phyloP scores from a whole-genome alignment of 1,140 invertebrate species.

The Bombus impatiens region DNA sequence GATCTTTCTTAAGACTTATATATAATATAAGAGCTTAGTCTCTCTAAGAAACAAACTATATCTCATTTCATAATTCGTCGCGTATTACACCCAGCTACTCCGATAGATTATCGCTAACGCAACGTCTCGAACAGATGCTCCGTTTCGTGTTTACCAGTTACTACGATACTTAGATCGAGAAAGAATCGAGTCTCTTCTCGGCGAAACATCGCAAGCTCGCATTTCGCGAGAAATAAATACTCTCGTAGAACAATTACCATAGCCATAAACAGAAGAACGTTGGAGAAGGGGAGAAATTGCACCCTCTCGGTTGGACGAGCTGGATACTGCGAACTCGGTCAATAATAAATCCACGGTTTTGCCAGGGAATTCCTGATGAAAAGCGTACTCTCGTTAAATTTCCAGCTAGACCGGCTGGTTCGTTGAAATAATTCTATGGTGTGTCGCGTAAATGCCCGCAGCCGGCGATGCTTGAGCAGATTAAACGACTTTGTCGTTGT shows the following conservation, averaged over 20 bases:
- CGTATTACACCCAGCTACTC: neutral
- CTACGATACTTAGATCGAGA: neutral
- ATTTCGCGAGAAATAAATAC: neutral
- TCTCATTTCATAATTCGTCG: neutral
- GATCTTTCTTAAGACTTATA: too few relatives aligned
- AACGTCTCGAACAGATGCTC: neutral
- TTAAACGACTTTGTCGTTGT: slow-evolving; percentile 48
- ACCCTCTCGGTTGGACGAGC: neutral
- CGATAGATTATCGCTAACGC: too few relatives aligned
- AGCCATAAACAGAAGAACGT: neutral
- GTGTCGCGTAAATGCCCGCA: slow-evolving; percentile 31
- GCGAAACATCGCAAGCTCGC: neutral
- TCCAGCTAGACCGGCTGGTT: slow-evolving; percentile 68
- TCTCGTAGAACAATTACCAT: neutral
- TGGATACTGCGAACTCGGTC: slow-evolving; percentile 11
- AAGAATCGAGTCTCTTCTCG: neutral
- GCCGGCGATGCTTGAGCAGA: neutral
- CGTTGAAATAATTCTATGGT: slow-evolving; percentile 77
- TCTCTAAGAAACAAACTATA: too few relatives aligned
- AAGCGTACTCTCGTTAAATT: slow-evolving; percentile 78
- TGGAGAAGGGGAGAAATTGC: slow-evolving; percentile 23
- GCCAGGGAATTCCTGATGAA: slow-evolving; percentile 53
- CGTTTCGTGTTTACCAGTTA: neutral
- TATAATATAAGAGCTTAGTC: too few relatives aligned
- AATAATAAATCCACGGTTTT: slow-evolving; percentile 52